Percentiles rank a stretch among this genome's conserved stretches.
Evolutionary conservation across 2,888 invertebrate genomes (phyloP).

Genomic region (Ceramica pisi): DNA sequence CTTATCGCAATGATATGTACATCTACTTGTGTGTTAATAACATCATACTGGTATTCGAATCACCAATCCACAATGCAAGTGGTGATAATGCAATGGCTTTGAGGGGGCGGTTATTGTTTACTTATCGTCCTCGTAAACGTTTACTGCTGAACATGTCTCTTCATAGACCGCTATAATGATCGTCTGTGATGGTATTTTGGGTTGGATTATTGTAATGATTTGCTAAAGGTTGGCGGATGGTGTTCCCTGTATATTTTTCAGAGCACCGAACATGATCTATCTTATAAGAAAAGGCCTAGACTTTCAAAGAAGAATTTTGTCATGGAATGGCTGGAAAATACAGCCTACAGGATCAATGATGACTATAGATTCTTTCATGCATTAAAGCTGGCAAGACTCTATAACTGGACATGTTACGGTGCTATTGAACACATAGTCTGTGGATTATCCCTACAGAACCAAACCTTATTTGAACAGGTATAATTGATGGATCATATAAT

Average conservation of each 20-base stretch:
- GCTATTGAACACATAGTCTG: too few relatives aligned
- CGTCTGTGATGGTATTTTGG: slow-evolving; percentile 6
- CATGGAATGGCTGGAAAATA: not conserved
- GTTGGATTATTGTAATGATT: not conserved
- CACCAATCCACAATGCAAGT: slow-evolving; percentile 22
- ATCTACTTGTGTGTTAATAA: slow-evolving; percentile 25
- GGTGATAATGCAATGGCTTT: slow-evolving; percentile 45
- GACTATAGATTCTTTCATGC: not conserved
- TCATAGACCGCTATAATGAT: slow-evolving; percentile 24
- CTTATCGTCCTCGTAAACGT: slow-evolving; percentile 41
- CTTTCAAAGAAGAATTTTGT: not conserved
- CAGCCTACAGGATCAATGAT: not conserved
- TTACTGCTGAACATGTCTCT: slow-evolving; percentile 36
- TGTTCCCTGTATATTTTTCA: not conserved
- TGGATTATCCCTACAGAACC: not conserved
- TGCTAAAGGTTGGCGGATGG: not conserved
- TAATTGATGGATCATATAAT: not conserved
- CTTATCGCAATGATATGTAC: slow-evolving; percentile 39
- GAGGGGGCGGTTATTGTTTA: slow-evolving; percentile 48
- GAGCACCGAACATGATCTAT: not conserved
- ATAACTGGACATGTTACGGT: too few relatives aligned
- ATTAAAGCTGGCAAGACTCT: not conserved
- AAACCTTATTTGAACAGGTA: not conserved
- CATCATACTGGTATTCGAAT: slow-evolving; percentile 25
- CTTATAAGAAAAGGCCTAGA: too few relatives aligned